phyloP scores from a whole-genome alignment of 1,140 invertebrate species.

The Ceratosolen fusciceps region DNA sequence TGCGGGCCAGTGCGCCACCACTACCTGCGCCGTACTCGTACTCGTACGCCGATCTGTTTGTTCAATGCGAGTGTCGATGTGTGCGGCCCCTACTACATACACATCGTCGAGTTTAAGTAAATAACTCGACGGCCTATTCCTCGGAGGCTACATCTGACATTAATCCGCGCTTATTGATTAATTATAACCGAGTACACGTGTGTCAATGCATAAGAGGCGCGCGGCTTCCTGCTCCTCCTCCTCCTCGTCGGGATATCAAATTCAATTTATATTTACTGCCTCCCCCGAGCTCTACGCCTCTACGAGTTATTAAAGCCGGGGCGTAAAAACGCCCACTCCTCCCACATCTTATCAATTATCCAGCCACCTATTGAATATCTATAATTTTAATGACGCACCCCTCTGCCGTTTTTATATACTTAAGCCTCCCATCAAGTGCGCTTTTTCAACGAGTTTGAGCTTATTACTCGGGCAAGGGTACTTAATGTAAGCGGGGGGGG shows the following conservation, averaged over 20 bases:
- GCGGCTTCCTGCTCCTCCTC: too few relatives aligned
- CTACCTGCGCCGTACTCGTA: not conserved
- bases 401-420: too few relatives aligned
- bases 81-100: too few relatives aligned
- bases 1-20: not conserved
- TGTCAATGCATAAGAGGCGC: not conserved
- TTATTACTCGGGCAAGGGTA: too few relatives aligned
- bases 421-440: too few relatives aligned
- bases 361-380: too few relatives aligned
- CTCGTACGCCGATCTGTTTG: not conserved
- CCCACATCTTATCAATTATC: too few relatives aligned
- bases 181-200: not conserved
- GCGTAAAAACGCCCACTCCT: not conserved
- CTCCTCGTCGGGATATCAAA: not conserved
- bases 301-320: not conserved
- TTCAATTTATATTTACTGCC: not conserved
- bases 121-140: not conserved
- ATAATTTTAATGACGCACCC: too few relatives aligned
- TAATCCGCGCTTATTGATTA: conserved; percentile 7
- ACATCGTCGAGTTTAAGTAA: not conserved
- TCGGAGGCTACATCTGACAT: not conserved
- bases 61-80: too few relatives aligned
- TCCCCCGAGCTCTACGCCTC: not conserved
- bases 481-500: too few relatives aligned
- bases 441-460: too few relatives aligned